Base-by-base conservation (phyloP, 2,113 vertebrate species). In the Harpagus bidentatus region DNA sequence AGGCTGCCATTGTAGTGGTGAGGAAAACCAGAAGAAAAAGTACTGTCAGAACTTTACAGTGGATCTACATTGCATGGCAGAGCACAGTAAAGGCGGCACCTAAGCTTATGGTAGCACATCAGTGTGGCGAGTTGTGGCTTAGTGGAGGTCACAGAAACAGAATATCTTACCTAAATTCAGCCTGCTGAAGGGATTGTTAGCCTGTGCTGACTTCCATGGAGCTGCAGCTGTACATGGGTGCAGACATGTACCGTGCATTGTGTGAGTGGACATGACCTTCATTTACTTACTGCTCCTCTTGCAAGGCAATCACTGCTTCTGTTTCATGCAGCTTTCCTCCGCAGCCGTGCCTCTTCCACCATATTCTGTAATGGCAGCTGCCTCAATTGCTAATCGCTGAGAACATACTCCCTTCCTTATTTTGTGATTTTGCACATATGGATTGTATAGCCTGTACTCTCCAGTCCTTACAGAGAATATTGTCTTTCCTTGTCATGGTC, bases 181-280 rank as follows among this genome's bases (percentile, higher is more conserved):
- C 11, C 47, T 58, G 45, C 18, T 73, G 55, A 55, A 55, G 16
- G 23, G 28, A 20, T 40, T 21, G 52, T 50, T 48, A 20, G 47
- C 23, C 52, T n/a, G 26, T 23, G 36, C 32, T 50, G 59, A 23
- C 11, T 67, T 56, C 36, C 3, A 2, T 1, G 0, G n/a, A 45
- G 26, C 80, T 76, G 38, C 69, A 81, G 67, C 45, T 48, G 20
- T 63, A 19, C 22, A 1, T 12, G 34, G 50, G 23, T 17, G 16
- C 58, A 77, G 43, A 22, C 9, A 5, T 1, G 22, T 22, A 6
- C 23, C 0, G 0, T 19, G 18, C n/a, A 58, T 16, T 5, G 38
- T 59, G 38, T 26, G 52, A 77, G 36, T 21, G 52, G 36, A 21
- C 13, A 0, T 50, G 17, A 12, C 67, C 52, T 45, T 50, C 2